Evolutionary conservation across 2,113 vertebrate genomes (phyloP).

Genomic region (Pseudopodoces humilis): DNA sequence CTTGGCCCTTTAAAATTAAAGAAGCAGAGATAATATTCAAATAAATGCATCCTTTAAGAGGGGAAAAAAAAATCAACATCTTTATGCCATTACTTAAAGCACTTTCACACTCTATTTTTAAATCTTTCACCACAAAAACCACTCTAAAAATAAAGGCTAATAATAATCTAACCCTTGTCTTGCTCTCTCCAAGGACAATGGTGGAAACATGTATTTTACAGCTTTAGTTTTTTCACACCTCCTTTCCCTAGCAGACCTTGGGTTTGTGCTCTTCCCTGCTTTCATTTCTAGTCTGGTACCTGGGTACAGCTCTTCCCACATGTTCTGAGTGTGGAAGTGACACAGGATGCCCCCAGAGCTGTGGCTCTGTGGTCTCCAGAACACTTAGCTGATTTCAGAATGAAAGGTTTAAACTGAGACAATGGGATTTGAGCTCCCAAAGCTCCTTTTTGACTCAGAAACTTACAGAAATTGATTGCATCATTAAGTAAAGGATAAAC

Average conservation of each 20-base stretch:
- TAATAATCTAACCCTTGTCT: background rate
- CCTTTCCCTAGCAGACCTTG: background rate
- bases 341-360: background rate
- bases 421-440: background rate
- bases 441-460: background rate
- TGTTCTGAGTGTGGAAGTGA: background rate
- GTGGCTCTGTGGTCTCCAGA: background rate
- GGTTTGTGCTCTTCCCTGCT: background rate
- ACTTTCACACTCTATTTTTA: background rate
- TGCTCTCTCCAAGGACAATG: background rate
- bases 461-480: background rate
- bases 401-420: background rate
- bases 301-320: background rate
- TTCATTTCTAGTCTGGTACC: background rate
- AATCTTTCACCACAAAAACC: background rate
- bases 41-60: background rate
- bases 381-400: background rate
- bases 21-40: background rate
- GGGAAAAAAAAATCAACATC: background rate
- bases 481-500: background rate
- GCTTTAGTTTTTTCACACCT: background rate
- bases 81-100: background rate
- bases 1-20: background rate
- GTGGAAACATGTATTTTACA: background rate
- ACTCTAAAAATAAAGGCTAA: background rate